Conservation (phyloP, 2,113 vertebrate species). For the Empidonax traillii region DNA sequence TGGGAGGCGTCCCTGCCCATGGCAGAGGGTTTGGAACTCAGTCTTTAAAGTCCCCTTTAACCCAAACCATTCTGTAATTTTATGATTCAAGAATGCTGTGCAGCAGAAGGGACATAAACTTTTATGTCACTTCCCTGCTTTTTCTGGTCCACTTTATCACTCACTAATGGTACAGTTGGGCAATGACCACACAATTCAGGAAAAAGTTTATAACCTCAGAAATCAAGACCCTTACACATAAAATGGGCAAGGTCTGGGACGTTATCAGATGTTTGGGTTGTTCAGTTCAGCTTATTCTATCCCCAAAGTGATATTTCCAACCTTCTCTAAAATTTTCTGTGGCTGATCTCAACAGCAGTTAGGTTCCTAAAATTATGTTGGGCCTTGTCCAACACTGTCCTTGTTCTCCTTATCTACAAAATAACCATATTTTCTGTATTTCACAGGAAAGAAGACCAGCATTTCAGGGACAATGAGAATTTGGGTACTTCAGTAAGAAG, state of each 20-base stretch:
- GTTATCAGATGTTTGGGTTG: background rate
- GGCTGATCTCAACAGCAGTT: background rate
- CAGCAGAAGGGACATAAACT: background rate
- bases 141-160: background rate
- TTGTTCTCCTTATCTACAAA: background rate
- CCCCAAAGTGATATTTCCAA: background rate
- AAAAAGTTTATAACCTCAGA: background rate
- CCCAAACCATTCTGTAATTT: background rate
- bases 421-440: background rate
- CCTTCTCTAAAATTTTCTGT: background rate
- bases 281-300: background rate
- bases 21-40: background rate
- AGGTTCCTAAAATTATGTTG: background rate
- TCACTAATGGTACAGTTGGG: background rate
- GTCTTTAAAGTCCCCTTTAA: background rate
- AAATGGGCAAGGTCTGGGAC: background rate
- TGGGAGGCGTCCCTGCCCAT: background rate
- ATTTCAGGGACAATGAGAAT: background rate
- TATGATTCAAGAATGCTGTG: background rate
- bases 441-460: background rate
- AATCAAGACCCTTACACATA: background rate
- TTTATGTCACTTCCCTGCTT: background rate
- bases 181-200: background rate
- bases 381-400: background rate
- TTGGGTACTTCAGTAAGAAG: background rate